phyloP scores from a whole-genome alignment of 2,797 vertebrate species.

The Antrozous pallidus region DNA sequence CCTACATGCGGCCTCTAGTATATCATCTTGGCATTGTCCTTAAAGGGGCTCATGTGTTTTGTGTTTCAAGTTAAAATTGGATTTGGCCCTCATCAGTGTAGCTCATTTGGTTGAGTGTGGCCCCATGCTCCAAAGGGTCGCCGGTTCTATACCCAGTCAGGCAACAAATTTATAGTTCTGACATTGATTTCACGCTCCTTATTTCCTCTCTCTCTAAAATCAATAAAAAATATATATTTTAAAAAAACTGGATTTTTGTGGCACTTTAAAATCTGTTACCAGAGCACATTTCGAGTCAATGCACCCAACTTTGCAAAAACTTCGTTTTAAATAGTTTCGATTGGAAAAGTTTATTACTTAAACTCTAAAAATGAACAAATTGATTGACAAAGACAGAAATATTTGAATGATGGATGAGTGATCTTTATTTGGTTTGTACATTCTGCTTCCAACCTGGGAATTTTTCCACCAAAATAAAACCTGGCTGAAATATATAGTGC shows the following conservation, averaged over 20 bases:
- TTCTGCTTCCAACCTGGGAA: constrained; percentile 37
- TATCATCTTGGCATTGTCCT: background rate
- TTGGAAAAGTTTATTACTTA: constrained; percentile 39
- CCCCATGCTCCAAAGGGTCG: background rate
- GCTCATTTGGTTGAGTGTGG: background rate
- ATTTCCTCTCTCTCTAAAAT: background rate
- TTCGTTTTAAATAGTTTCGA: constrained; percentile 39
- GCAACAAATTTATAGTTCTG: background rate
- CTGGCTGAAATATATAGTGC: background rate
- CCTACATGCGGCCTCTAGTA: background rate
- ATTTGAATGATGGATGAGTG: constrained; percentile 6
- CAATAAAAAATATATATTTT: background rate
- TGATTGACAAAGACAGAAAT: constrained; percentile 28
- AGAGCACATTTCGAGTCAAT: constrained; percentile 21
- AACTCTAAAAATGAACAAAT: constrained; percentile 32
- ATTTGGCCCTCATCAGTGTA: background rate
- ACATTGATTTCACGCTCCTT: background rate
- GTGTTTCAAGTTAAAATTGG: constrained; percentile 3
- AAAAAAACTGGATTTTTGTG: background rate
- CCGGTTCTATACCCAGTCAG: background rate
- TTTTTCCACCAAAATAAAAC: background rate
- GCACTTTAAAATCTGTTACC: constrained; percentile 8
- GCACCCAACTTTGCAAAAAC: constrained; percentile 1
- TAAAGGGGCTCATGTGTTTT: background rate
- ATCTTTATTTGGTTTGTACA: constrained; percentile 46